Evolutionary conservation across 2,797 vertebrate species (phyloP).

Genomic region (Diglossa cyanea): DNA sequence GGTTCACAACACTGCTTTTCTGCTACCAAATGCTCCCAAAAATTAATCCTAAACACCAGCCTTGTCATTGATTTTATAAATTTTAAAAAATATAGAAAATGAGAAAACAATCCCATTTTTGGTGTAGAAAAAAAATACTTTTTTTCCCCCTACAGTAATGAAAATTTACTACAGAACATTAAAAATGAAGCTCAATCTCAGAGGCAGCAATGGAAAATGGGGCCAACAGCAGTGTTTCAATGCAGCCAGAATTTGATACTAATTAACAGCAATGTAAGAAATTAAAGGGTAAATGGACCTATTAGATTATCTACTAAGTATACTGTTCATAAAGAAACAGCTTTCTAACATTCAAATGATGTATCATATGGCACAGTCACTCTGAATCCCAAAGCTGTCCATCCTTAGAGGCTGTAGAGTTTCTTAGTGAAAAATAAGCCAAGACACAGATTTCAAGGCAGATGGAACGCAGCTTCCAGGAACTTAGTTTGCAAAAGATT

Average conservation of each 20-base stretch:
- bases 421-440: conserved; percentile 28
- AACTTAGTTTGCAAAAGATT: conserved; percentile 26
- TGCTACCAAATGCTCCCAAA: not conserved
- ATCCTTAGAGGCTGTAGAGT: not conserved
- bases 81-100: not conserved
- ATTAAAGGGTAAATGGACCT: conserved; percentile 24
- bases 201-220: not conserved
- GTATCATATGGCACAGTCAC: conserved; percentile 28
- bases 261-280: conserved; percentile 30
- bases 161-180: not conserved
- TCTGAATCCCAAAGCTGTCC: conserved; percentile 38
- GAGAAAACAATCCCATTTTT: fast-evolving
- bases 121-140: fast-evolving
- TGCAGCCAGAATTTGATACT: not conserved
- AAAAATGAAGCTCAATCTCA: not conserved
- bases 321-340: conserved; percentile 6
- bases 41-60: not conserved
- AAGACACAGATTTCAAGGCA: conserved; percentile 49
- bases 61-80: not conserved
- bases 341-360: conserved; percentile 26
- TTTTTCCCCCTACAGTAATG: not conserved
- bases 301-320: conserved; percentile 30
- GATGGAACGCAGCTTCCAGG: conserved; percentile 36
- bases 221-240: not conserved
- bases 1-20: not conserved